These are phyloP conservation scores for Formicarius rufipectus DNA, from an alignment of 2,113 vertebrate species.

Conservation along the genomic window DNA sequence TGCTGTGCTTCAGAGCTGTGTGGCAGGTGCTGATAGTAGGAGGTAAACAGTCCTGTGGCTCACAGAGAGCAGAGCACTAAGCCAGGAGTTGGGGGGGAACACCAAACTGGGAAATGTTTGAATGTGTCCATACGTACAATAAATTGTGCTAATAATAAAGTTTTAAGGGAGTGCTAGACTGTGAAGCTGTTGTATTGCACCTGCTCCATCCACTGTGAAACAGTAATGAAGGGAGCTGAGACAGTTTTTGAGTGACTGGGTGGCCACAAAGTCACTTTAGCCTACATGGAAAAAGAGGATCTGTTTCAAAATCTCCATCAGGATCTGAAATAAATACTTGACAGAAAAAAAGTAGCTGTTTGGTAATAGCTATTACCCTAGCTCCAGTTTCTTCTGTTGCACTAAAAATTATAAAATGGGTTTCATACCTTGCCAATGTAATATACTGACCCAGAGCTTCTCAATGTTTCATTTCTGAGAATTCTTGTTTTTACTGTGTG, in stretches of 20 bases:
- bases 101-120: background rate
- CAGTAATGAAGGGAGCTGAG: background rate
- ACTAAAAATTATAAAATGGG: background rate
- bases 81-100: background rate
- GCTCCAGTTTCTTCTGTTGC: constrained; percentile 45
- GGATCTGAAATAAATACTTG: constrained; percentile 32
- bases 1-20: background rate
- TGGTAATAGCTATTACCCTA: background rate
- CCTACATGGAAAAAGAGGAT: background rate
- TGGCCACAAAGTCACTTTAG: background rate
- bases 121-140: background rate
- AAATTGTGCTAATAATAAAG: constrained; percentile 28
- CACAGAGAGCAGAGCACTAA: background rate
- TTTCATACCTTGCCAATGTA: constrained; percentile 34
- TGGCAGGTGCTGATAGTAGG: background rate
- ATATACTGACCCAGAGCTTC: constrained; percentile 4
- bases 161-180: background rate
- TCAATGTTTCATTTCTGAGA: background rate
- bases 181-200: background rate
- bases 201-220: background rate
- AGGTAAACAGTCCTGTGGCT: background rate
- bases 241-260: background rate
- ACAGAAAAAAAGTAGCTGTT: constrained; percentile 26
- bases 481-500: constrained; percentile 53
- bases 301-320: background rate